Base-by-base conservation (phyloP, 2,888 invertebrate genomes). In the Glomeris marginata region DNA sequence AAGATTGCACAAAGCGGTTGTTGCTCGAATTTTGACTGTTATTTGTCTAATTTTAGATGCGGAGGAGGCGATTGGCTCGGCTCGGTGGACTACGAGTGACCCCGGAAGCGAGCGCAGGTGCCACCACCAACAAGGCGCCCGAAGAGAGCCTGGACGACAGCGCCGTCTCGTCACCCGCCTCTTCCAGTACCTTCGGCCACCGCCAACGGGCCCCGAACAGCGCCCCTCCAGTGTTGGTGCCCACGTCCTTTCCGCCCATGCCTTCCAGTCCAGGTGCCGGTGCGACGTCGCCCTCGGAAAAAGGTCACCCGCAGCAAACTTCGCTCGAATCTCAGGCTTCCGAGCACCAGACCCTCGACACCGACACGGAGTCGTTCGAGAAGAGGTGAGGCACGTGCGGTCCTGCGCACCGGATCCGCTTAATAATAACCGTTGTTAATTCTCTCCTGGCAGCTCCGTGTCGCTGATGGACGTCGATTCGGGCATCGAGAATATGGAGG, bases 401-500 rank as follows among this genome's bases (percentile, higher is more conserved):
- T 16, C 4, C 6, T 28, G 2, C 15, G 15, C 16, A 44, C 22
- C 22, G 10, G 22, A 44, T 18, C 4, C 10, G 40, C 10, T 40
- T 35, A 10, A 8, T 47, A 18, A 21, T 41, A 13, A 15, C 20
- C 13, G 40, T 47, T 34, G n/a, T 34, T 34, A 6, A 2, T 22
- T 47, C 33, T 41, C 8, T 47, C 20, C 16, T n/a, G 69, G 65
- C 54, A 68, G 66, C 43, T 72, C 69, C 56, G 72, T 72, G 54
- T 70, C 69, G 15, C 71, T 71, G 37, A 66, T 72, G 22, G 80
- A 79, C 63, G 76, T 77, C 35, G 80, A 80, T 65, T 79, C 80
- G 6, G 79, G 80, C 18, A 78, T 80, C 60, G 82, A 82, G 65
- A 80, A 77, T 58, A 82, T 82, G 81, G 82, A 82, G 60, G 74